Evolutionary conservation across 2,113 vertebrate genomes (phyloP).

Genomic region (Microcebus murinus): DNA sequence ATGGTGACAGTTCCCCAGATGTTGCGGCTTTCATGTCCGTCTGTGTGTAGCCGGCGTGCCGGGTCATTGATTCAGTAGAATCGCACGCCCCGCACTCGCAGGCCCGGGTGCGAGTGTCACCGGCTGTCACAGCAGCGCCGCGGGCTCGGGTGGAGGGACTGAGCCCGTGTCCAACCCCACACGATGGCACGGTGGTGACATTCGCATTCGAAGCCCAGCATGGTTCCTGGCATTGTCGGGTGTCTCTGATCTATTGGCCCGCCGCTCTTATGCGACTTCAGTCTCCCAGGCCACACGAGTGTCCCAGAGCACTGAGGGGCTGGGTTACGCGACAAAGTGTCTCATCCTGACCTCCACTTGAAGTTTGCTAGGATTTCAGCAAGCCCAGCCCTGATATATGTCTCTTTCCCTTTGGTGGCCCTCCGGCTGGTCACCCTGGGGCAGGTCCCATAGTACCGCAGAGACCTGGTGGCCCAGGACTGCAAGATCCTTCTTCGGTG

Average conservation of each 20-base stretch:
- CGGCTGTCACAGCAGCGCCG: background rate
- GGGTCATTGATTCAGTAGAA: background rate
- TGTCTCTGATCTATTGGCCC: background rate
- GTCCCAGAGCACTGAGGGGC: background rate
- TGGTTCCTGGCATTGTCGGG: background rate
- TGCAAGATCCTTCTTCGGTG: background rate
- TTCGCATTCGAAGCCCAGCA: background rate
- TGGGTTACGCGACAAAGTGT: background rate
- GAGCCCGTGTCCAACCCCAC: background rate
- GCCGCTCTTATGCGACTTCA: background rate
- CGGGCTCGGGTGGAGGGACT: background rate
- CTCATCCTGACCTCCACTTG: background rate
- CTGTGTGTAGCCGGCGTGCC: background rate
- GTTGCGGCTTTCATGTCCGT: conserved; percentile 17
- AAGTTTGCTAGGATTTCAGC: background rate
- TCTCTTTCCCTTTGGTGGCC: too few relatives aligned
- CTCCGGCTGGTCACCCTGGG: background rate
- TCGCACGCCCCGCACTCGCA: background rate
- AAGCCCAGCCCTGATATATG: background rate
- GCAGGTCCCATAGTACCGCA: background rate
- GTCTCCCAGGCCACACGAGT: background rate
- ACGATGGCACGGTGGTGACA: background rate
- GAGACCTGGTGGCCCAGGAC: background rate
- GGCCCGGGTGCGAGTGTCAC: background rate
- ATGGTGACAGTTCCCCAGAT: conserved; percentile 59